Evolutionary conservation across 2,888 invertebrate genomes (phyloP), one percentile per base, ranked within the genome.

Genomic region (Zaprionus lineosus): DNA sequence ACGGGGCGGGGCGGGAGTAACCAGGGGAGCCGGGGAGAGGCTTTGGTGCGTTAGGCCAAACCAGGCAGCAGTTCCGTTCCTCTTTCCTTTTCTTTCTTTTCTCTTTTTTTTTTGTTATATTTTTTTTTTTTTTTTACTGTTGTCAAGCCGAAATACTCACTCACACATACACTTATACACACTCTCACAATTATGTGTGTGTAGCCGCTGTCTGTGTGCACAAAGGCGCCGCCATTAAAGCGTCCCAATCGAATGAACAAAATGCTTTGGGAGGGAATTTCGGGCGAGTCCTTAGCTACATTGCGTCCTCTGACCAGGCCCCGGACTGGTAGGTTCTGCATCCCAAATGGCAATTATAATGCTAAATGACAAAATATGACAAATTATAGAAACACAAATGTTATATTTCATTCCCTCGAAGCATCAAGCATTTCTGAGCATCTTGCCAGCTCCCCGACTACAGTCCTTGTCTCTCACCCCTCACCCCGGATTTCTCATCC

Each of bases 331-430:
- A 44, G 34, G 24, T 37, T 29, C 37, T 39, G 19, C 46, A 39
- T 47, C 43, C 26, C 24, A 43, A n/a, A 40, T 52, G 55, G 55
- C 56, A 66, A 72, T 70, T 70, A 73, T 67, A 73, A 81, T 77
- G 67, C 65, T 73, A 67, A 77, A 77, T 75, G 70, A 73, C 76
- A 76, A 81, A 77, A 78, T 67, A 77, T 81, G 81, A 78, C 77
- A 81, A 78, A 77, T 81, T 81, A 76, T 67, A n/a, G n/a, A n/a
- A n/a, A n/a, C n/a, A n/a, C n/a, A n/a, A n/a, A n/a, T n/a, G n/a
- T n/a, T n/a, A n/a, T n/a, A n/a, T n/a, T n/a, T n/a, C n/a, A n/a
- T n/a, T n/a, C n/a, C n/a, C n/a, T n/a, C n/a, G n/a, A n/a, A n/a
- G n/a, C n/a, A n/a, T n/a, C n/a, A n/a, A n/a, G n/a, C n/a, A n/a